Conservation (phyloP, 2,888 invertebrate species). For the Stenodema calcarata region DNA sequence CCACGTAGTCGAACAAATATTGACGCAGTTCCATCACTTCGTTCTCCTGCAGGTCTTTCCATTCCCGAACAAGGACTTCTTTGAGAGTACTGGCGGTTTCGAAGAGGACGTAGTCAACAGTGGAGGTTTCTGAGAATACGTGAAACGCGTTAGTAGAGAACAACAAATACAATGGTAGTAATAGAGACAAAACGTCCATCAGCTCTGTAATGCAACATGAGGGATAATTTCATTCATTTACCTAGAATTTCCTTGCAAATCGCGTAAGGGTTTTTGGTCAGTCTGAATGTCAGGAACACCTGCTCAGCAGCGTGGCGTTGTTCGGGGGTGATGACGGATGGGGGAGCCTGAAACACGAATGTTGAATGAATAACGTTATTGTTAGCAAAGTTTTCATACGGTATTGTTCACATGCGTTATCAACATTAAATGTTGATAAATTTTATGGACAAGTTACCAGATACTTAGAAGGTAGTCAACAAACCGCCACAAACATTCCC, state of each 20-base stretch:
- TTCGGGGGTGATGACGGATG: conserved; percentile 76
- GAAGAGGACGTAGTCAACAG: conserved; percentile 82
- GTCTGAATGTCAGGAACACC: conserved; percentile 81
- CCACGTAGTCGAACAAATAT: conserved; percentile 80
- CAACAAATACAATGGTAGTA: no score
- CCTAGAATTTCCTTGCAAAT: conserved; percentile 79
- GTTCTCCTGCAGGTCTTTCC: conserved; percentile 73
- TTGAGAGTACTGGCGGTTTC: conserved; percentile 85
- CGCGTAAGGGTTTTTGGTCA: conserved; percentile 80
- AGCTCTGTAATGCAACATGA: neutral
- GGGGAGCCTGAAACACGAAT: conserved; percentile 73
- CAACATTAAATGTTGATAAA: no score
- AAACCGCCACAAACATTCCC: no score
- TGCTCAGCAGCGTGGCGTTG: conserved; percentile 83
- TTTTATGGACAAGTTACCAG: no score
- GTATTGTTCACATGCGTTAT: no score
- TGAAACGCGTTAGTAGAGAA: no score
- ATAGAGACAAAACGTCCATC: no score
- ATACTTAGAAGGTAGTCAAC: no score
- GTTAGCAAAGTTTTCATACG: no score
- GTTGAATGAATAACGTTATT: no score
- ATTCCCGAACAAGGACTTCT: conserved; percentile 82
- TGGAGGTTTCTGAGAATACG: conserved; percentile 67
- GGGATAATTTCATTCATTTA: conserved; percentile 56
- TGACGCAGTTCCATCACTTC: conserved; percentile 76